Base-by-base conservation (phyloP, 2,113 vertebrate species). In the Copsychus sechellarum region DNA sequence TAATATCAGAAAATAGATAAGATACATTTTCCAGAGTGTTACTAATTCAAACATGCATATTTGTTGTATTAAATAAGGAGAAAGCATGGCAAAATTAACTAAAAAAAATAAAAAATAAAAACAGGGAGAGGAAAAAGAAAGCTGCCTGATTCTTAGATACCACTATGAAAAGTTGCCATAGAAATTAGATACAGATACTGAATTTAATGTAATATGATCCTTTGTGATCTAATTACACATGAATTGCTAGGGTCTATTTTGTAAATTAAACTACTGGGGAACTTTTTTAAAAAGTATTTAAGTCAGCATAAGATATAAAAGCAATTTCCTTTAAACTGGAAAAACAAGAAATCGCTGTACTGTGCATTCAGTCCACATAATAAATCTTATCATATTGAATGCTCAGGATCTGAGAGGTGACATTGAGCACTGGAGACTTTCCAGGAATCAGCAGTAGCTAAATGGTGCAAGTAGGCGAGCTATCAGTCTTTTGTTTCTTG, bases 401-500 rank as follows among this genome's bases (percentile, higher is more conserved):
- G 64, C 42, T 91, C 34, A 38, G 80, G 34, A 74, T 72, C 33
- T 40, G 61, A 91, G 73, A 79, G 69, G 53, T 96, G 86, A 92
- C 78, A 87, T 6, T 81, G 83, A 92, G 45, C 61, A n/a, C 24
- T 93, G 86, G 93, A 92, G 31, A 18, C 43, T 76, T 86, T 95
- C 93, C 89, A 92, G 48, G 65, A 95, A 61, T 65, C 81, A 48
- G 48, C 78, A 72, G 65, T 61, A 82, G 81, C 73, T 95, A 79
- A 89, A 79, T 92, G 57, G 70, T 84, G 21, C 57, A 82, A 95
- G 82, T 50, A 80, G 36, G 92, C 43, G 72, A 91, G 61, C 69
- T 60, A 85, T 5, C 40, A 86, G 54, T 48, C 86, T 92, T 96
- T 88, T 96, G 87, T 76, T 90, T 87, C 60, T 96, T 93, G 61